Base-by-base conservation (phyloP, 2,888 invertebrate genomes). In the Trypoxylon attenuatum region DNA sequence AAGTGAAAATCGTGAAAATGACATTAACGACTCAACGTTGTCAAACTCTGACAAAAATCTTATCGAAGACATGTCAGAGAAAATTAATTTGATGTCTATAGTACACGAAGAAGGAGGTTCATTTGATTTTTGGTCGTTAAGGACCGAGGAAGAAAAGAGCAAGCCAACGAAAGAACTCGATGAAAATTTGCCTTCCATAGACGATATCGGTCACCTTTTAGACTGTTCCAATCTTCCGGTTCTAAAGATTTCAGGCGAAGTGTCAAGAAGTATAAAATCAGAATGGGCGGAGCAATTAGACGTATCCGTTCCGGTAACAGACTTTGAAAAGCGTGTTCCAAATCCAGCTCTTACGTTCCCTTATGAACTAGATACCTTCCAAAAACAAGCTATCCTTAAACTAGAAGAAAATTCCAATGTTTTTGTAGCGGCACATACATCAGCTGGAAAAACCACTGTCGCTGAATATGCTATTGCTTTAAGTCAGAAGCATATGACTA, bases 401-500 rank as follows among this genome's bases (percentile, higher is more conserved):
- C 88, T 99, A 54, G 99, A 99, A 88, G 93, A 95, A 79, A 94
- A 96, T 10, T 94, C 97, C 78, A 96, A 97, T 85, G 97, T 99
- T 0, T 99, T 99, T 87, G 98, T 99, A 0, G 98, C 99, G 0
- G 99, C 99, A 0, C 99, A 99, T 84, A 99, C 99, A 0, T 99
- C 99, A 0, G 99, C 99, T 0, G 97, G 96, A 19, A 99, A 99
- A 89, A 99, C 99, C 0, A 99, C 98, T 0, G 98, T 99, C 0
- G 99, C 99, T 0, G 99, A 99, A 88, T 99, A 99, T 87, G 99
- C 99, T 0, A 97, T 99, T 74, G 99, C 99, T 0, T 89, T 99
- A 82, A 96, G 98, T 0, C 92, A 95, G 80, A 93, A 94, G 74
- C 96, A 98, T 87, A 94, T 95, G 89, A 97, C 97, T 0, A 92